Base-by-base conservation (phyloP, 2,888 invertebrate species). In the Lymantria monacha region DNA sequence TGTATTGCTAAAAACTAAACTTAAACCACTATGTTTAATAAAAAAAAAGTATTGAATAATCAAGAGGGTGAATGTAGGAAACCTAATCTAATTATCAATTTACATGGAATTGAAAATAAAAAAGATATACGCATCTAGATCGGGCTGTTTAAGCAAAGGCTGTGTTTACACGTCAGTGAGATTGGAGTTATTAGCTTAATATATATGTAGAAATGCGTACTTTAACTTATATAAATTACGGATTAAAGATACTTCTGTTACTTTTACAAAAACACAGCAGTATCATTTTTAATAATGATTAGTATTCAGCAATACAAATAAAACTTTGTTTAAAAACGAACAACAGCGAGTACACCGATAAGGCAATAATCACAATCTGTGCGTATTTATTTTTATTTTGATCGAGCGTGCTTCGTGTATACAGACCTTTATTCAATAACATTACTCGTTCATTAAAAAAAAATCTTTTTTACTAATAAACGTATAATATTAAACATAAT, bases 341-440 rank as follows among this genome's bases (percentile, higher is more conserved):
- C 64, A 69, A 76, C 75, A 76, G 59, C 65, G 55, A 78, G 70
- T 75, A 81, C 81, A 81, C 68, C 77, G 61, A 81, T 82, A 81
- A 82, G 81, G 81, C 81, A 81, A 72, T 72, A 79, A 74, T 81
- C 81, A 81, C 81, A 80, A 75, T 78, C 69, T 77, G 81, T 81
- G 81, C 80, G 79, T 77, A 69, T 72, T 63, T 66, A 59, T 60
- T 57, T 58, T 60, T 38, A 12, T 38, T n/a, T 61, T n/a, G n/a
- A n/a, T n/a, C 64, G 61, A 63, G 57, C 62, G 56, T 66, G 65
- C 48, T 58, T 50, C n/a, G 58, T 69, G 62, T 58, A 61, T 58
- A 48, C 46, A 44, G 46, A 62, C 52, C 48, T 60, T 55, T 51
- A 52, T 51, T 49, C 43, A 37, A 36, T 15, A 48, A 54, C 43